Percentiles rank a stretch among this genome's conserved stretches.
phyloP scores from a whole-genome alignment of 2,113 vertebrate genomes.

The Dicaeum eximium region DNA sequence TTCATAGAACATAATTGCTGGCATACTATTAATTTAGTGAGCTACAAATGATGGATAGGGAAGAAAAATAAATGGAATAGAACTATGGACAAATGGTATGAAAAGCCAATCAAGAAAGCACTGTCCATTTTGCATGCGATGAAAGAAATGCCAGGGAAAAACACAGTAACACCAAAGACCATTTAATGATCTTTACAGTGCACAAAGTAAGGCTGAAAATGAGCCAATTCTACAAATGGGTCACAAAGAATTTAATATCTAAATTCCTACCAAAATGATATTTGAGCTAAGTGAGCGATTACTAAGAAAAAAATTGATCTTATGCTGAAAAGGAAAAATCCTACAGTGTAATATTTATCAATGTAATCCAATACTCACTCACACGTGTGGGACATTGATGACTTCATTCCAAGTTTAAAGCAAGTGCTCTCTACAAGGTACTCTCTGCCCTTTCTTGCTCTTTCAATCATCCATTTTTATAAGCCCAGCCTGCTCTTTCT shows the following conservation, averaged over 20 bases:
- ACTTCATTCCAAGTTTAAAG: not conserved
- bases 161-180: rapidly evolving
- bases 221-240: not conserved
- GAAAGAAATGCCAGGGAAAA: not conserved
- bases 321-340: not conserved
- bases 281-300: not conserved
- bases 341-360: not conserved
- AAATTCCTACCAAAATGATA: not conserved
- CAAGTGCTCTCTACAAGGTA: not conserved
- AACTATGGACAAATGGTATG: not conserved
- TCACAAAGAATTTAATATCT: not conserved
- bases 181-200: not conserved
- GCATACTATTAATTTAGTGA: not conserved
- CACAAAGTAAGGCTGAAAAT: not conserved
- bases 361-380: not conserved
- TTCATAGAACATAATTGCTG: not conserved
- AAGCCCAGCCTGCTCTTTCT: not conserved
- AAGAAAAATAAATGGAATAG: not conserved
- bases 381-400: not conserved
- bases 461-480: not conserved
- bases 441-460: not conserved
- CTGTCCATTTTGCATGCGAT: not conserved
- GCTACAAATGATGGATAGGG: not conserved
- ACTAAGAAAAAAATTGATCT: not conserved
- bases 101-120: not conserved